Evolutionary conservation across 1,140 invertebrate species (phyloP).

Genomic region (Argopecten irradians): DNA sequence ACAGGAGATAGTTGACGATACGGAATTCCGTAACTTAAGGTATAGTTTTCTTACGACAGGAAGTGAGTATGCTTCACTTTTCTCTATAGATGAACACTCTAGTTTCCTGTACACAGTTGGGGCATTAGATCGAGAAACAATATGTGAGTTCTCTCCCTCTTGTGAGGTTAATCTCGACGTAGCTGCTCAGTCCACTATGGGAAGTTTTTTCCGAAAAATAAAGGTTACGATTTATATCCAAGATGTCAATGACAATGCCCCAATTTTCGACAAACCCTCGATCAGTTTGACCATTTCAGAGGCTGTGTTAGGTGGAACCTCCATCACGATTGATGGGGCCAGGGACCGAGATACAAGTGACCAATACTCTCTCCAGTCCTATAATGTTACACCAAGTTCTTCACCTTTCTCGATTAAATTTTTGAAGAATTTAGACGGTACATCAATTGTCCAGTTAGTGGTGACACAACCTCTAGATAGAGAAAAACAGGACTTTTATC

Average conservation of each 20-base stretch:
- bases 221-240: conserved; percentile 57
- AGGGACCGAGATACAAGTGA: conserved; percentile 66
- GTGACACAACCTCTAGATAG: conserved; percentile 62
- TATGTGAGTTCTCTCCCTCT: conserved; percentile 63
- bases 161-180: conserved; percentile 62
- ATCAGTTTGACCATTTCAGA: conserved; percentile 64
- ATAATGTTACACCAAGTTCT: conserved; percentile 52
- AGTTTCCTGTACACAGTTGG: conserved; percentile 58
- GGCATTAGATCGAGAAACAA: conserved; percentile 63
- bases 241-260: conserved; percentile 72
- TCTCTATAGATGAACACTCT: conserved; percentile 57
- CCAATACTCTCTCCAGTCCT: conserved; percentile 61
- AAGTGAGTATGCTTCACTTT: conserved; percentile 77
- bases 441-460: conserved; percentile 60
- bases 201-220: conserved; percentile 63
- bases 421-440: conserved; percentile 65
- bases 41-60: conserved; percentile 63
- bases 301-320: conserved; percentile 60
- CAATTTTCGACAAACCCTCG: conserved; percentile 58
- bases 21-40: conserved; percentile 55
- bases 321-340: conserved; percentile 63
- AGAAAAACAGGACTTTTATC: conserved; percentile 60
- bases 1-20: conserved; percentile 44
- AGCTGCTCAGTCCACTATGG: conserved; percentile 59
- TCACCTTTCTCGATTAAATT: conserved; percentile 62